Conservation (phyloP, 2,113 vertebrate species). For the Zosterops pallidus region DNA sequence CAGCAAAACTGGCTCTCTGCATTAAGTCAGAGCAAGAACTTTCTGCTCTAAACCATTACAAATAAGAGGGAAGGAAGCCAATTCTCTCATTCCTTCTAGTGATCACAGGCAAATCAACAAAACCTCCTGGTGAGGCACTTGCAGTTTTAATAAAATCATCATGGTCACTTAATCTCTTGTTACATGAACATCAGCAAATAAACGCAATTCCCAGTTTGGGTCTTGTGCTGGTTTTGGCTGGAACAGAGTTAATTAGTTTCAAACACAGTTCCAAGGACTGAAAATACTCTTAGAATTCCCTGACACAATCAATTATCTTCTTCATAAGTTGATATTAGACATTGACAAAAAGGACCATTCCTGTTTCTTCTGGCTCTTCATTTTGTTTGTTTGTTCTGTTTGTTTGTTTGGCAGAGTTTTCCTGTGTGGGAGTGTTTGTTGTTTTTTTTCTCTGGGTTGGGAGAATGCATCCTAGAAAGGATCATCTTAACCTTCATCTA, state of each 20-base stretch:
- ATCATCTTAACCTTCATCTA: background rate
- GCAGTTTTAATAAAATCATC: slow-evolving; percentile 7
- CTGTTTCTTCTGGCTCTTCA: background rate
- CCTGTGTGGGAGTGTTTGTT: background rate
- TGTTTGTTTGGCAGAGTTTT: background rate
- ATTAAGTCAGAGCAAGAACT: background rate
- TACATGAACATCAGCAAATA: background rate
- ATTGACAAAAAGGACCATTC: background rate
- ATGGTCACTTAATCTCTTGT: background rate
- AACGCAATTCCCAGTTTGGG: background rate
- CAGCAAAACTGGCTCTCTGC: background rate
- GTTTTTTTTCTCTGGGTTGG: background rate
- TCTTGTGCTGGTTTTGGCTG: background rate
- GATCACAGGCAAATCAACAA: background rate
- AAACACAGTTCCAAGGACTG: background rate
- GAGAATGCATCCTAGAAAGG: background rate
- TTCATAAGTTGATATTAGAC: background rate
- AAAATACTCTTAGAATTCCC: background rate
- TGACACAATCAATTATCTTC: background rate
- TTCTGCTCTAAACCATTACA: background rate
- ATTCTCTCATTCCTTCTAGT: background rate
- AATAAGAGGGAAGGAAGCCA: background rate
- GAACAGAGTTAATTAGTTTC: background rate
- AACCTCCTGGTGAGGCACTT: background rate
- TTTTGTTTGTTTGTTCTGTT: background rate